Percentiles rank a stretch among this genome's conserved stretches.
Evolutionary conservation across 2,113 vertebrate genomes (phyloP).

Genomic region (Pelmatolapia mariae): DNA sequence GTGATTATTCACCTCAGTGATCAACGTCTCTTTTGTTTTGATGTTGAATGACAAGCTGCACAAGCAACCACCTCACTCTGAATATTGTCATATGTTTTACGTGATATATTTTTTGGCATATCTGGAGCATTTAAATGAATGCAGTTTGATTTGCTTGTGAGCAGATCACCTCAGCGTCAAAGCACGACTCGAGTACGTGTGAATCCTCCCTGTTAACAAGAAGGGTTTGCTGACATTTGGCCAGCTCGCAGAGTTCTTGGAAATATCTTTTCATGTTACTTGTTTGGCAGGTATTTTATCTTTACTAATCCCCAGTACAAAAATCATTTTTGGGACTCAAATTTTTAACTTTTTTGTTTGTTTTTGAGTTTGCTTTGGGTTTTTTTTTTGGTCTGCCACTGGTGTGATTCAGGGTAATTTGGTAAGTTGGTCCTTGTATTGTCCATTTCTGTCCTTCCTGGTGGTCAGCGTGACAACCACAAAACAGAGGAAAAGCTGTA

Average conservation of each 20-base stretch:
- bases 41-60: neutral
- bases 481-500: neutral
- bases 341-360: neutral
- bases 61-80: neutral
- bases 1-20: neutral
- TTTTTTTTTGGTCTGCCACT: fast-evolving
- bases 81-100: neutral
- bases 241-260: neutral
- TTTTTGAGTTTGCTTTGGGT: fast-evolving
- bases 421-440: fast-evolving
- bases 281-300: neutral
- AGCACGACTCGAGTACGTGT: too few species aligned
- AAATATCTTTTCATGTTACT: fast-evolving
- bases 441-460: neutral
- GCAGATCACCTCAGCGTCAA: neutral
- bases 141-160: neutral
- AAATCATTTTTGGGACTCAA: neutral
- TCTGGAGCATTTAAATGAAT: neutral
- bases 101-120: fast-evolving
- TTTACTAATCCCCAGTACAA: fast-evolving
- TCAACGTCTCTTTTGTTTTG: neutral
- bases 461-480: fast-evolving
- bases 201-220: neutral
- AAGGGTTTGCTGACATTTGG: neutral
- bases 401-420: neutral